Evolutionary conservation across 2,797 vertebrate species (phyloP).

Genomic region (Anguilla megastoma): DNA sequence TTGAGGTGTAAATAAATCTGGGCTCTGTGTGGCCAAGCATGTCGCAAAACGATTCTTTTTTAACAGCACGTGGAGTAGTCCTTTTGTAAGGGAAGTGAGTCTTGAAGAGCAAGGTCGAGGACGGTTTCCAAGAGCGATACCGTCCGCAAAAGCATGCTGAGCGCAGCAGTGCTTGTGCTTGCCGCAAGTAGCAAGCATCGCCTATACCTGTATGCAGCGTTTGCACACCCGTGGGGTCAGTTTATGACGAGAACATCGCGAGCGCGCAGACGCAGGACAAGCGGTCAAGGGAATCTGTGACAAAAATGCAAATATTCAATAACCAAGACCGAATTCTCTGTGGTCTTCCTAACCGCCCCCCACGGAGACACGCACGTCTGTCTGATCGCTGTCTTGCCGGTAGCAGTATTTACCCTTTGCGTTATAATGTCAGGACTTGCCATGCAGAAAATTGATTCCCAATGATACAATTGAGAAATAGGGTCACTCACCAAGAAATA

Average conservation of each 20-base stretch:
- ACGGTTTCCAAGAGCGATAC: background rate
- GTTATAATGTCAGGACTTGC: slow-evolving; percentile 81
- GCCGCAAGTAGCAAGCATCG: background rate
- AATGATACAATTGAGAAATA: slow-evolving; percentile 73
- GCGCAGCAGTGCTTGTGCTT: background rate
- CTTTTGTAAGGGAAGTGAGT: background rate
- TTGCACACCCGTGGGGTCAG: background rate
- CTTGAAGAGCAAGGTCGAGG: background rate
- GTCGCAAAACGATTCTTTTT: background rate
- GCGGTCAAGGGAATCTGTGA: slow-evolving; percentile 28
- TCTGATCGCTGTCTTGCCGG: slow-evolving; percentile 52
- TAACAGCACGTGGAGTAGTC: background rate
- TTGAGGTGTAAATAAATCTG: background rate
- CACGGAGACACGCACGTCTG: slow-evolving; percentile 38
- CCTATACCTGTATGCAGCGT: background rate
- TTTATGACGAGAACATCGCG: background rate
- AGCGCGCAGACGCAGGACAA: background rate
- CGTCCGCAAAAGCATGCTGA: background rate
- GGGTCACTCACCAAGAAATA: slow-evolving; percentile 65
- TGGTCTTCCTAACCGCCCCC: slow-evolving; percentile 33
- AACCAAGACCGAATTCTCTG: slow-evolving; percentile 21
- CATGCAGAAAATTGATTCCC: slow-evolving; percentile 83
- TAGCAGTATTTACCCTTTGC: slow-evolving; percentile 69
- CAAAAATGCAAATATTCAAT: slow-evolving; percentile 34
- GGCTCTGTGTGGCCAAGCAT: background rate